Base-by-base conservation (phyloP, 2,113 vertebrate species). In the Benitochromis conjunctus region DNA sequence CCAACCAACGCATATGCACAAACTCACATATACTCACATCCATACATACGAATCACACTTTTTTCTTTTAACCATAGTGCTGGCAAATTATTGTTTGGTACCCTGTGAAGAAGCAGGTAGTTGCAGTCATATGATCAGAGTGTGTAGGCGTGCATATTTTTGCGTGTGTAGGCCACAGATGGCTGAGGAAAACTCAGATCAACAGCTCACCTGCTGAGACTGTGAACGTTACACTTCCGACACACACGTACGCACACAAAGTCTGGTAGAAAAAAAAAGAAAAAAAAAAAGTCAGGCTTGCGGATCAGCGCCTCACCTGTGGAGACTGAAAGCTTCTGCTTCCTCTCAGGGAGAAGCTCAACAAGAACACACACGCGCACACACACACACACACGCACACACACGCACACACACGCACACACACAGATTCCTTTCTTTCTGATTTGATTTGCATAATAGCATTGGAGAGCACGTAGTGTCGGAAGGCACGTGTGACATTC, bases 201-300 rank as follows among this genome's bases (percentile, higher is more conserved):
- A 94, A 93, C 91, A 92, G 93, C 88, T 85, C 91, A 91, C 94
- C 91, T 87, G 87, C 93, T 81, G 92, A 55, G 94, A 85, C 81
- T 88, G 93, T 91, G 91, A 94, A 88, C 4, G 51, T 29, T 78
- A 78, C 36, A 5, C 91, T 92, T 91, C 90, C 84, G 76, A 94
- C 56, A 81, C 80, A 60, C 66, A 38, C 74, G 29, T 34, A 55
- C 43, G 66, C 36, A 76, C 76, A 60, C 77, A 29, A 29, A 34
- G 80, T 48, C 57, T 38, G 84, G 10, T n/a, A 54, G 38, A 41
- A 1, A 43, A 55, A 77, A 34, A 62, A 58, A 54, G 38, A 41
- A 1, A 43, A 55, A 77, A 34, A 62, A 58, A 84, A 82, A 66
- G 53, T 64, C 80, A 80, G 34, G 21, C 79, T 83, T 53, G 24